phyloP scores from a whole-genome alignment of 2,113 vertebrate genomes.

The Theristicus caerulescens region DNA sequence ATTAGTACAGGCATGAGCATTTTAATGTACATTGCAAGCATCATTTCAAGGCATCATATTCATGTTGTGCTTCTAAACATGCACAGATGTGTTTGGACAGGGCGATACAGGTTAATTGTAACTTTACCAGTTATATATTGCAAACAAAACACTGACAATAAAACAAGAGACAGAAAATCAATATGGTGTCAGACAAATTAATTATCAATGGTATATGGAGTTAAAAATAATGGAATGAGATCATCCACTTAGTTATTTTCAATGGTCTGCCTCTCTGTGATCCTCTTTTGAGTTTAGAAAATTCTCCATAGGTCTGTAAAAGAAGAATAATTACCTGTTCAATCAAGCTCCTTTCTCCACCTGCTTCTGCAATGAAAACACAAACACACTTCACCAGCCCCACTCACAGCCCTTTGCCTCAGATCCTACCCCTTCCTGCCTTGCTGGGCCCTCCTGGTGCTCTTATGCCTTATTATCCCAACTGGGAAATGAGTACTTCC shows the following conservation, averaged over 20 bases:
- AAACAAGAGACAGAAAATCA: constrained; percentile 72
- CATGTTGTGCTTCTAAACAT: not conserved
- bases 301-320: constrained; percentile 18
- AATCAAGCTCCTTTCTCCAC: not conserved
- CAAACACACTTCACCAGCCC: not conserved
- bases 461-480: not conserved
- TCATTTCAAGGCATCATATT: not conserved
- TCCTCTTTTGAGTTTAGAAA: constrained; percentile 6
- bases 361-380: not conserved
- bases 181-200: constrained; percentile 76
- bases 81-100: constrained; percentile 9
- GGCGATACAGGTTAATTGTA: constrained; percentile 43
- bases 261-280: not conserved
- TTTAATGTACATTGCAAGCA: not conserved
- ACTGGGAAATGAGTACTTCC: not conserved
- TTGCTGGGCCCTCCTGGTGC: not conserved
- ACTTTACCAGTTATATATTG: constrained; percentile 51
- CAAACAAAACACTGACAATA: constrained; percentile 68
- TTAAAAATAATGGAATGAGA: constrained; percentile 75
- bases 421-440: not conserved
- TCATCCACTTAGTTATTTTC: constrained; percentile 68
- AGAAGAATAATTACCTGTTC: not conserved
- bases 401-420: not conserved
- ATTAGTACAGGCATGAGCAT: not conserved
- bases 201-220: constrained; percentile 73